Conservation (phyloP, 2,888 invertebrate species). For the Torymus aiolomorphi region DNA sequence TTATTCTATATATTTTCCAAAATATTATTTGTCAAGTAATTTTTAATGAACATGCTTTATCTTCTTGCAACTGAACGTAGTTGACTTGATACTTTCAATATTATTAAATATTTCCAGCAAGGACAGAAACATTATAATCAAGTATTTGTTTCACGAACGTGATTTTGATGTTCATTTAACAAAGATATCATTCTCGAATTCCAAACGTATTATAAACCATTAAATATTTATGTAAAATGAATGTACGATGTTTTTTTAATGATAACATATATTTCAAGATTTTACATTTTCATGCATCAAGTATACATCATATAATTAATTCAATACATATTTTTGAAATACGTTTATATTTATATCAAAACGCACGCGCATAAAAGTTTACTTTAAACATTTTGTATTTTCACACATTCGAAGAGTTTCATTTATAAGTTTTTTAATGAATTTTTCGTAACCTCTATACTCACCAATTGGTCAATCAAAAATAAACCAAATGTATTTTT, state of each 20-base stretch:
- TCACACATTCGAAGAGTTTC: not conserved
- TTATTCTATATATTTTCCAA: slow-evolving; percentile 15
- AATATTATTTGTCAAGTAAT: slow-evolving; percentile 5
- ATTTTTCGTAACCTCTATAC: too few species aligned
- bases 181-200: slow-evolving; percentile 14
- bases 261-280: not conserved
- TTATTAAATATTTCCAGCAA: slow-evolving; percentile 52
- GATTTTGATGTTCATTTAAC: slow-evolving; percentile 32
- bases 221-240: slow-evolving; percentile 31
- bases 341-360: slow-evolving; percentile 18
- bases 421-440: not conserved
- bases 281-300: not conserved
- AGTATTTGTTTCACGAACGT: slow-evolving; percentile 46
- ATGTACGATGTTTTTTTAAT: not conserved
- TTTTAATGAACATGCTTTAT: slow-evolving; percentile 39
- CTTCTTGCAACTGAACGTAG: not conserved
- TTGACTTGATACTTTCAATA: slow-evolving; percentile 33
- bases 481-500: too few species aligned
- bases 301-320: slow-evolving; percentile 1
- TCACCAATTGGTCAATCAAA: too few species aligned
- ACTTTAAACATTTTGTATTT: slow-evolving; percentile 17
- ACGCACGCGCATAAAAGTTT: slow-evolving; percentile 14
- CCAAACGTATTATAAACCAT: slow-evolving; percentile 25
- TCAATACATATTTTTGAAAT: slow-evolving; percentile 3
- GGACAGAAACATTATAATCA: slow-evolving; percentile 37